Evolutionary conservation across 2,797 vertebrate genomes (phyloP), one percentile per base, ranked within the genome.

Genomic region (Coregonus ussuriensis): DNA sequence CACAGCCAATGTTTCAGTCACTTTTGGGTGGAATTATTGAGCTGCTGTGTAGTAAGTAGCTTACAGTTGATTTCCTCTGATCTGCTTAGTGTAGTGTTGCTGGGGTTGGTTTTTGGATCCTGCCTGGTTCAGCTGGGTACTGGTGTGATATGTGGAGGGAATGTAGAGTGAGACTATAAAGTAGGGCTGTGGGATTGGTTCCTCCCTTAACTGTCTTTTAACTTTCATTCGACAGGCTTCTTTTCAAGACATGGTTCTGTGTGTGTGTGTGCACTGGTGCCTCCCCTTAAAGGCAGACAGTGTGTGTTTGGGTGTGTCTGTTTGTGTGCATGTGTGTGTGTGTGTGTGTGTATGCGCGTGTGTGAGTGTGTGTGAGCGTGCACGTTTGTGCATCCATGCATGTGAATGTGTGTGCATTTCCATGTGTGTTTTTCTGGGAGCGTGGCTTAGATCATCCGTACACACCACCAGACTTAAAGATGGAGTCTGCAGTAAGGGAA

Each of bases 11-110:
- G 71, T 66, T 54, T 59, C 51, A 62, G 37, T 56, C 41, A 52
- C 33, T 65, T 74, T 25, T 71, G n/a, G 33, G 54, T 2, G 56
- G 66, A 82, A 74, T 77, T 71, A 79, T 82, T 35, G 31, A 81
- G 52, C 71, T 71, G 51, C 71, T 71, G 51, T 77, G 70, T 81
- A 79, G 53, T 82, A 79, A 83, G 83, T 63, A 81, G 84, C 82
- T 84, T 87, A 77, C 73, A 33, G 70, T 77, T 73, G 78, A 54
- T 81, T 82, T 77, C 53, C 56, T 74, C 77, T 79, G 81, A 81
- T 81, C 33, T 76, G 82, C 78, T 74, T 14, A 47, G 77, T 62
- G 37, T 69, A 63, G 54, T 66, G 33, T 9, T 62, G 9, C 9
- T 16, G 9, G 59, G n/a, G 41, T 47, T 1, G 41, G 9, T 41